Evolutionary conservation across 2,113 vertebrate species (phyloP), one percentile per base, ranked within the genome.

Genomic region (Arizona elegans): DNA sequence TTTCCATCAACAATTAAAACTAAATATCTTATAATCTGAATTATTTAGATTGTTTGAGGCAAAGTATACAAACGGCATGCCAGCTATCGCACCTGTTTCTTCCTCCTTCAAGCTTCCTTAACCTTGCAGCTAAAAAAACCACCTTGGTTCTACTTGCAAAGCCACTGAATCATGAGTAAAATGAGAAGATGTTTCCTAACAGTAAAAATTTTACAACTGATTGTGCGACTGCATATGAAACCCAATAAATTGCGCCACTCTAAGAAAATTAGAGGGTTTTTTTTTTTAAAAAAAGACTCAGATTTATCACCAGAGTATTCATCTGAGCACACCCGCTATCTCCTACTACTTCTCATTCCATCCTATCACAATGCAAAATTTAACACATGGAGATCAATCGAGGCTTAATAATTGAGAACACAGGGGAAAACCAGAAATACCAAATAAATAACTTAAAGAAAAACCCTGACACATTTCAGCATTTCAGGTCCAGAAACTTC

Each of bases 221-320:
- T 85, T 24, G 8, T 59, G 58, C 21, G 8, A 59, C 24, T 59
- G 24, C 58, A 92, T 52, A 53, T 92, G 47, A 33, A 93, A 93
- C 90, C 21, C 12, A 93, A 91, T 93, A 91, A 38, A 54, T 50
- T 89, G 95, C 86, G 91, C 50, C 88, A 26, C 70, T 70, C 5
- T 33, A 70, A 33, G 29, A 70, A n/a, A 70, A 33, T 15, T 6
- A 70, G 1, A n/a, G 62, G 23, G 8, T 1, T 59, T 23, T 29
- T 26, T 70, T 29, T 62, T 65, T 33, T 9, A 65, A 50, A 6
- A 50, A 50, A 50, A 70, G 65, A 33, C 29, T 33, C 65, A 70
- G 29, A 33, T 70, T 12, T n/a, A 15, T 12, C 62, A n/a, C 62
- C 11, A 33, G 29, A 70, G 33, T 33, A 33, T 70, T 70, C 4